A percentile compares a stretch with the other conserved stretches of the same genome.
Conservation (phyloP, 2,797 vertebrate genomes). For the Cossypha heuglini region DNA sequence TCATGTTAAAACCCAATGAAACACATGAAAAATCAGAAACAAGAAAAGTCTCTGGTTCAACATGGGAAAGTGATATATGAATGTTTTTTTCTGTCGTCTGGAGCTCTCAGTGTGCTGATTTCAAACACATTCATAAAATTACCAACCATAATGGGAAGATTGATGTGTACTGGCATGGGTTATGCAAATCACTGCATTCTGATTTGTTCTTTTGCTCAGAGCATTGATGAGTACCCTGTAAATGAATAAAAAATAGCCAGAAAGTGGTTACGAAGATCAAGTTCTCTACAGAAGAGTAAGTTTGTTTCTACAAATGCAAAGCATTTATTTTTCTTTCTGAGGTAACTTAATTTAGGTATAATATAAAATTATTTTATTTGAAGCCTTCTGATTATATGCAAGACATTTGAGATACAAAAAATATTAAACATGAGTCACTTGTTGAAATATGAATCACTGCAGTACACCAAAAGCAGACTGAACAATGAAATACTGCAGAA, state of each 20-base stretch:
- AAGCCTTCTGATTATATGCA: neutral
- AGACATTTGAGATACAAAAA: neutral
- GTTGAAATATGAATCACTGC: neutral
- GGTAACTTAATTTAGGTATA: neutral
- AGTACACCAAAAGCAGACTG: neutral
- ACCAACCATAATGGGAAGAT: neutral
- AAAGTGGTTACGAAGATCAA: neutral
- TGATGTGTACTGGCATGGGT: neutral
- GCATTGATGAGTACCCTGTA: neutral
- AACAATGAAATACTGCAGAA: neutral
- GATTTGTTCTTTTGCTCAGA: neutral
- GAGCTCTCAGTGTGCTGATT: neutral
- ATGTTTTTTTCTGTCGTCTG: neutral
- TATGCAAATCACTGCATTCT: neutral
- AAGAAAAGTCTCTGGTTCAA: neutral
- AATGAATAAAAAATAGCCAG: neutral
- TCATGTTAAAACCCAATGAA: neutral
- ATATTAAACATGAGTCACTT: neutral
- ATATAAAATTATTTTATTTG: neutral
- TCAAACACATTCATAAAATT: neutral
- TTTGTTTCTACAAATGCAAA: neutral
- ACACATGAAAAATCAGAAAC: neutral
- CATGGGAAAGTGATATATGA: accelerated
- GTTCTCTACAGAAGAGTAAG: neutral
- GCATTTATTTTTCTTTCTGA: neutral